Percentiles rank a stretch among this genome's conserved stretches.
Conservation (phyloP, 2,888 invertebrate species). For the Conops quadrifasciatus region DNA sequence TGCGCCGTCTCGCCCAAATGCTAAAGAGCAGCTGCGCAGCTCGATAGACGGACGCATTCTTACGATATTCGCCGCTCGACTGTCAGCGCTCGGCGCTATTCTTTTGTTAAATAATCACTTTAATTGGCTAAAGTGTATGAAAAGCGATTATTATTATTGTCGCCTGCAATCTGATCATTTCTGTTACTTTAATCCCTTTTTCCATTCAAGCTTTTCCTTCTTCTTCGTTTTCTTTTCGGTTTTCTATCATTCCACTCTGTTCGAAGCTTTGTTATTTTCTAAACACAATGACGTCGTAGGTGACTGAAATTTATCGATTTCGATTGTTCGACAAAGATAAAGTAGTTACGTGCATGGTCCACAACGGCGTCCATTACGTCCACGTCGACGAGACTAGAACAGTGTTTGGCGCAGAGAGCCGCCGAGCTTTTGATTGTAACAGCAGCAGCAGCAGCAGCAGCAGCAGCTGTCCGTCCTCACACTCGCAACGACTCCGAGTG, state of each 20-base stretch:
- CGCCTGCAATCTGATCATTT: not conserved
- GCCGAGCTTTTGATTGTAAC: too few relatives aligned
- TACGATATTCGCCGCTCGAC: not conserved
- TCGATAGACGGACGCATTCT: conserved; percentile 23
- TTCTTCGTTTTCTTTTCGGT: not conserved
- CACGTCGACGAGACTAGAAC: not conserved
- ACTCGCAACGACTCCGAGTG: not conserved
- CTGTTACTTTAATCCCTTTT: not conserved
- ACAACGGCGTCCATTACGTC: not conserved
- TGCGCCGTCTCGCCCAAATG: too few relatives aligned
- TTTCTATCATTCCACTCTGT: not conserved
- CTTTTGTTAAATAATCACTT: conserved; percentile 31
- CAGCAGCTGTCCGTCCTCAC: not conserved
- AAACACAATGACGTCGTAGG: conserved; percentile 10
- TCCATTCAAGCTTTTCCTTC: not conserved
- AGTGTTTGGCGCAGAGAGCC: too few relatives aligned
- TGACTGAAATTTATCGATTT: conserved; percentile 33
- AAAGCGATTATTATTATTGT: conserved; percentile 16
- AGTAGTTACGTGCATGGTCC: not conserved
- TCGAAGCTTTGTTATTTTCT: not conserved
- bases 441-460: too few relatives aligned
- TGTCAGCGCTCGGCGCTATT: conserved; percentile 31
- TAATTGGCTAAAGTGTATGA: conserved; percentile 27
- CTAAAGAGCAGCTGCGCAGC: too few relatives aligned
- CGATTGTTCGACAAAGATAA: conserved; percentile 30